Percentiles rank a stretch among this genome's conserved stretches.
These are phyloP conservation scores for Dicrostonyx torquatus DNA, from an alignment of 2,797 vertebrate genomes.

Conservation along the genomic window DNA sequence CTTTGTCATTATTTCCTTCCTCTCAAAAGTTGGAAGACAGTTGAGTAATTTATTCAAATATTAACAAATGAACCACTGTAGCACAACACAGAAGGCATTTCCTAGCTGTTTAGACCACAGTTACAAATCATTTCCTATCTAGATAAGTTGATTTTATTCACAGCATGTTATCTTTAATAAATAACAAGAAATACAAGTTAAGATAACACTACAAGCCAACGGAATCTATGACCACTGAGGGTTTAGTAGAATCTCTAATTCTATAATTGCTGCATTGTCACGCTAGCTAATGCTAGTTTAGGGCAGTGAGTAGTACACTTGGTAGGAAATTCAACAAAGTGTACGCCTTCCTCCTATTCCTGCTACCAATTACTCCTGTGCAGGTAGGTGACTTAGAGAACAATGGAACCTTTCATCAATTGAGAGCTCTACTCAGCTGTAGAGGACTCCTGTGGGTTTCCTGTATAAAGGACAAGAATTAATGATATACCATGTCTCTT, in stretches of 20 bases:
- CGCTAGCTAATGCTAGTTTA: not conserved
- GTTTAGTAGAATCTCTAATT: not conserved
- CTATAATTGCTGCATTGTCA: not conserved
- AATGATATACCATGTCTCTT: not conserved
- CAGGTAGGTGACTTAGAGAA: not conserved
- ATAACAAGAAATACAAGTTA: not conserved
- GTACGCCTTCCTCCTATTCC: not conserved
- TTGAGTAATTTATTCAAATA: constrained; percentile 26
- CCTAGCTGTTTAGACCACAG: not conserved
- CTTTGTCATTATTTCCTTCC: not conserved
- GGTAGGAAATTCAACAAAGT: not conserved
- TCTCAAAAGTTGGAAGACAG: constrained; percentile 30
- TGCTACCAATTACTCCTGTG: not conserved
- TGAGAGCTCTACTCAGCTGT: not conserved
- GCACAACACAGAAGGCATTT: not conserved
- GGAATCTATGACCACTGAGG: not conserved
- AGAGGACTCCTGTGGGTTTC: not conserved
- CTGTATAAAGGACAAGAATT: not conserved
- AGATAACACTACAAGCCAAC: not conserved
- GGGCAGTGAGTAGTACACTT: not conserved
- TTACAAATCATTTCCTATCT: not conserved
- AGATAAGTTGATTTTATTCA: constrained; percentile 17
- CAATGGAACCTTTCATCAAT: constrained; percentile 4
- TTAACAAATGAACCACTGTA: not conserved
- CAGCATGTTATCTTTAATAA: constrained; percentile 18